These are phyloP conservation scores for Echinops telfairi DNA, from an alignment of 2,113 vertebrate species.

Conservation along the genomic window DNA sequence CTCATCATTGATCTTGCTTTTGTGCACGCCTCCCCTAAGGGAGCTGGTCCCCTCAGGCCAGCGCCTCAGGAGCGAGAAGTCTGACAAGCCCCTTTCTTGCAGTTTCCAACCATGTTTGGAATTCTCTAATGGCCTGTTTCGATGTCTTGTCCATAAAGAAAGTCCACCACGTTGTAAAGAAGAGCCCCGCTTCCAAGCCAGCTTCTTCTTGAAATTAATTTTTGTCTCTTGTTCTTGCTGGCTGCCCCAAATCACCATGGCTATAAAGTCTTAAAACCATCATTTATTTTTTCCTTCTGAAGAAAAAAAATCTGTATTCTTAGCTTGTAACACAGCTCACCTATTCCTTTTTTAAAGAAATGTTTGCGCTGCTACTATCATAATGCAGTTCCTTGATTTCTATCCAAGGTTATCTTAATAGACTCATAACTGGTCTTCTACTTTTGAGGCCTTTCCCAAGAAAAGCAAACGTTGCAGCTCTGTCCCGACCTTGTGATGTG, in stretches of 20 bases:
- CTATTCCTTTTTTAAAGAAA: not conserved
- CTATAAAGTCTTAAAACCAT: not conserved
- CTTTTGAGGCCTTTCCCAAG: slow-evolving; percentile 49
- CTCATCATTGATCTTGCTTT: slow-evolving; percentile 40
- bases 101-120: not conserved
- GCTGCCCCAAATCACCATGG: slow-evolving; percentile 14
- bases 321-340: not conserved
- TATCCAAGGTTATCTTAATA: slow-evolving; percentile 43
- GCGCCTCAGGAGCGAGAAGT: not conserved
- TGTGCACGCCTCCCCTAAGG: not conserved
- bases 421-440: not conserved
- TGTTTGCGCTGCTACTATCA: not conserved
- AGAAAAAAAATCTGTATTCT: not conserved
- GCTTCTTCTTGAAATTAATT: slow-evolving; percentile 37
- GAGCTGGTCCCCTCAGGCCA: not conserved
- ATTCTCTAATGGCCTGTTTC: slow-evolving; percentile 20
- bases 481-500: not conserved
- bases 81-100: not conserved
- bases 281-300: slow-evolving; percentile 28
- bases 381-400: slow-evolving; percentile 33
- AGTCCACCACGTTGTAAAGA: not conserved
- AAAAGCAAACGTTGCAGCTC: slow-evolving; percentile 27
- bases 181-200: not conserved
- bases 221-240: slow-evolving; percentile 39
- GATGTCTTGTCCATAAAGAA: not conserved